Percentiles rank a stretch among this genome's conserved stretches.
These are phyloP conservation scores for Ennomos quercinarius DNA, from an alignment of 2,888 invertebrate genomes.

Conservation along the genomic window DNA sequence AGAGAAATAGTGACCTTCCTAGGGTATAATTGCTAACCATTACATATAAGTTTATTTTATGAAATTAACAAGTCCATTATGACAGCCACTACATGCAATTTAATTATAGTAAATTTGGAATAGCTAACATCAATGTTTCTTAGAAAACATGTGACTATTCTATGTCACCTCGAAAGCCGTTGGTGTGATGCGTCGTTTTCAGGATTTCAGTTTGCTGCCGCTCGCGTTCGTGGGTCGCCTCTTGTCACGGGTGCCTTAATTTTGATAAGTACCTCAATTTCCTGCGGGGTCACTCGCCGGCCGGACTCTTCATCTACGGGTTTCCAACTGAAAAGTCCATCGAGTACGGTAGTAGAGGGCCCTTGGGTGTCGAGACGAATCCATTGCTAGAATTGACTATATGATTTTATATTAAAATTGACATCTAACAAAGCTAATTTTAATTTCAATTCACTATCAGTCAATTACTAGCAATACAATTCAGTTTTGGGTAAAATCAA, in stretches of 20 bases:
- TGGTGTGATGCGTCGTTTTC: constrained; percentile 45
- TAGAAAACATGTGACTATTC: constrained; percentile 66
- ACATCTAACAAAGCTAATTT: not conserved
- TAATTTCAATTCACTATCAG: too few species aligned
- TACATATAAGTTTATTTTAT: constrained; percentile 67
- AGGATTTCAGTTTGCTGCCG: constrained; percentile 40
- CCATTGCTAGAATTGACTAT: constrained; percentile 47
- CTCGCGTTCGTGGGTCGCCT: constrained; percentile 35
- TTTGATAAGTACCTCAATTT: constrained; percentile 79
- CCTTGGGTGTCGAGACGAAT: constrained; percentile 53
- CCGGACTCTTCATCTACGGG: constrained; percentile 58
- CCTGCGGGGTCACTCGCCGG: constrained; percentile 31
- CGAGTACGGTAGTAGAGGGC: constrained; percentile 75
- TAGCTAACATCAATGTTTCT: constrained; percentile 50
- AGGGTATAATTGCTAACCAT: constrained; percentile 70
- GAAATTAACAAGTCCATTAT: constrained; percentile 64
- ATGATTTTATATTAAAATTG: constrained; percentile 10
- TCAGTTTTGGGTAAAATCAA: constrained; percentile 54
- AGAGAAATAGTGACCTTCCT: constrained; percentile 69
- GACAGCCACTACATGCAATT: constrained; percentile 71
- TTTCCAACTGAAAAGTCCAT: constrained; percentile 84
- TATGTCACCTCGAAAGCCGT: constrained; percentile 79
- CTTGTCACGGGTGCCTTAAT: constrained; percentile 61
- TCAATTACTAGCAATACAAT: constrained; percentile 59
- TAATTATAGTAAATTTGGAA: constrained; percentile 46